A percentile compares a stretch with the other conserved stretches of the same genome.
Conservation (phyloP, 2,113 vertebrate species). For the Rutilus rutilus region DNA sequence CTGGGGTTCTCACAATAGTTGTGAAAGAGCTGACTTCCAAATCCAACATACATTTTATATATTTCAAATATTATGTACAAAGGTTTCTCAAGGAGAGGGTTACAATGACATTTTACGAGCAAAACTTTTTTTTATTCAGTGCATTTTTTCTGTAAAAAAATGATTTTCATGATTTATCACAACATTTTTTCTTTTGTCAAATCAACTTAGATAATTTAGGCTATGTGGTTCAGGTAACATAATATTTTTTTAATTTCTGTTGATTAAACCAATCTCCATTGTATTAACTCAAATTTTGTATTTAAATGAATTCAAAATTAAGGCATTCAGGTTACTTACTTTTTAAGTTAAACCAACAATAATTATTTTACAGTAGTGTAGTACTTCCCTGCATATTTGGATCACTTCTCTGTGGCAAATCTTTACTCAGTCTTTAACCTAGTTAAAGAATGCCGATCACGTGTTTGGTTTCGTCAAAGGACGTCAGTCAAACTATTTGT, state of each 20-base stretch:
- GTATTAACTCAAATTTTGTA: too few relatives aligned
- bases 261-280: too few relatives aligned
- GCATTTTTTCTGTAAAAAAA: neutral
- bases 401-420: slow-evolving; percentile 4
- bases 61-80: neutral
- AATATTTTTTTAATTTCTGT: too few relatives aligned
- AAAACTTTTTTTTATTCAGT: neutral
- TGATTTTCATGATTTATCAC: too few relatives aligned
- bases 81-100: neutral
- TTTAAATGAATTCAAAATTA: too few relatives aligned
- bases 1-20: neutral
- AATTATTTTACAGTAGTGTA: too few relatives aligned
- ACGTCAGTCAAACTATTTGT: slow-evolving; percentile 41
- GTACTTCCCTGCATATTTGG: neutral
- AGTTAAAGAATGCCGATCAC: slow-evolving; percentile 32
- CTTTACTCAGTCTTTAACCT: slow-evolving; percentile 22
- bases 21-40: neutral
- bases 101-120: neutral
- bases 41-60: neutral
- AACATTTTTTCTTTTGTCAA: too few relatives aligned
- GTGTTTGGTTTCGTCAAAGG: slow-evolving; percentile 40
- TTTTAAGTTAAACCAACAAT: too few relatives aligned
- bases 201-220: too few relatives aligned
- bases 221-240: too few relatives aligned
- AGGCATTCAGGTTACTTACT: too few relatives aligned